A percentile compares a stretch with the other conserved stretches of the same genome.
Conservation (phyloP, 1,140 invertebrate species). For the Hycleus cichorii region DNA sequence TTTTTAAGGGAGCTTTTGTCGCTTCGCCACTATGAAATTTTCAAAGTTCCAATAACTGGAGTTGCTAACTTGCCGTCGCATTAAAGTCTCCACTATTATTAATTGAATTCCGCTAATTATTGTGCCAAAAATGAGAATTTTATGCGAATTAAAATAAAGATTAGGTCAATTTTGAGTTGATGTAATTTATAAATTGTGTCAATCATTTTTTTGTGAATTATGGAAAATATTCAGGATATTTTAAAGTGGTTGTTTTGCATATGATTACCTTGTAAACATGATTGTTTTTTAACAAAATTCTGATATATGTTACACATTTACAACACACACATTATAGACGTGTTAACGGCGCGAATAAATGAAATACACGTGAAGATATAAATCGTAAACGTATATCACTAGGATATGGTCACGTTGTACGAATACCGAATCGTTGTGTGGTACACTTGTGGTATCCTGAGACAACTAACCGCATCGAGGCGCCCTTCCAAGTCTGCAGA, state of each 20-base stretch:
- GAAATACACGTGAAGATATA: background rate
- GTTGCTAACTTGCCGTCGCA: constrained; percentile 15
- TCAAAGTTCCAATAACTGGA: background rate
- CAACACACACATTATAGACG: constrained; percentile 16
- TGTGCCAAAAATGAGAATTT: too few relatives aligned
- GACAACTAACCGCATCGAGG: constrained; percentile 3
- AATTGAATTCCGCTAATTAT: background rate
- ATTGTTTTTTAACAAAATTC: constrained; percentile 14
- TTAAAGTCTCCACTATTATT: constrained; percentile 1
- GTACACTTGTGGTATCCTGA: constrained; percentile 6
- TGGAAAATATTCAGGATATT: too few relatives aligned
- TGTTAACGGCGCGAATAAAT: constrained; percentile 10
- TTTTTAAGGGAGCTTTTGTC: background rate
- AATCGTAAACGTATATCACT: background rate
- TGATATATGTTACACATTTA: constrained; percentile 15
- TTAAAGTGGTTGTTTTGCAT: background rate
- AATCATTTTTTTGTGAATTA: too few relatives aligned
- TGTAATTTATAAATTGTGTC: too few relatives aligned
- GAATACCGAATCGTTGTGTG: constrained; percentile 8
- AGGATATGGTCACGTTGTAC: constrained; percentile 4
- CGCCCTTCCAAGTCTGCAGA: constrained; percentile 11
- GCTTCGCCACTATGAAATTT: background rate
- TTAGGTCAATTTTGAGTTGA: too few relatives aligned
- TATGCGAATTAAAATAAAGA: too few relatives aligned
- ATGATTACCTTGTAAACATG: constrained; percentile 20